phyloP scores from a whole-genome alignment of 2,888 invertebrate species.

The Synanthedon tipuliformis region DNA sequence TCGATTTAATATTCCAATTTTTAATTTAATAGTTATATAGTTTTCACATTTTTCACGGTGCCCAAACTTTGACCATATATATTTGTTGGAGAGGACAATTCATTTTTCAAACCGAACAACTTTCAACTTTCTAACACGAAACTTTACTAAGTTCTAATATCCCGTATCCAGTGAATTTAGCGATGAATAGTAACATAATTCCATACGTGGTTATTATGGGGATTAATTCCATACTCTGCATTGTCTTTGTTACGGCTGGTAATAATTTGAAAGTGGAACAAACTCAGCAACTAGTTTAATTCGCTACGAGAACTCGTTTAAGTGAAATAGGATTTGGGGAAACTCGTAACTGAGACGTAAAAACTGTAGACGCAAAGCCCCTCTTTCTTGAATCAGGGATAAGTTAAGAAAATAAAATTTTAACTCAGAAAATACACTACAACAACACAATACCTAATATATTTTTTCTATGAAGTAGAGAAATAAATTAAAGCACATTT shows the following conservation, averaged over 20 bases:
- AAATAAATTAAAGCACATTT: too few species aligned
- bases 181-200: background rate
- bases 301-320: background rate
- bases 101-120: constrained; percentile 54
- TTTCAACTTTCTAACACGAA: constrained; percentile 38
- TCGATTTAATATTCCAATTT: too few species aligned
- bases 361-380: background rate
- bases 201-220: background rate
- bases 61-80: constrained; percentile 54
- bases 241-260: background rate
- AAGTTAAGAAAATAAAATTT: too few species aligned
- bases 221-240: background rate
- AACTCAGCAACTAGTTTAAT: background rate
- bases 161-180: constrained; percentile 26
- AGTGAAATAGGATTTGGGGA: background rate
- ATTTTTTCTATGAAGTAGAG: too few species aligned
- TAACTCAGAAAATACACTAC: too few species aligned
- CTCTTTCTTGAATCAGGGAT: too few species aligned
- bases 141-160: constrained; percentile 53
- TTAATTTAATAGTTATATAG: background rate
- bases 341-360: background rate
- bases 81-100: constrained; percentile 53
- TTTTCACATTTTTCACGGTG: constrained; percentile 36
- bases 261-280: background rate
- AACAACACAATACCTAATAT: too few species aligned